These are phyloP conservation scores for Lateolabrax maculatus DNA, from an alignment of 2,797 vertebrate genomes.

Conservation along the genomic window DNA sequence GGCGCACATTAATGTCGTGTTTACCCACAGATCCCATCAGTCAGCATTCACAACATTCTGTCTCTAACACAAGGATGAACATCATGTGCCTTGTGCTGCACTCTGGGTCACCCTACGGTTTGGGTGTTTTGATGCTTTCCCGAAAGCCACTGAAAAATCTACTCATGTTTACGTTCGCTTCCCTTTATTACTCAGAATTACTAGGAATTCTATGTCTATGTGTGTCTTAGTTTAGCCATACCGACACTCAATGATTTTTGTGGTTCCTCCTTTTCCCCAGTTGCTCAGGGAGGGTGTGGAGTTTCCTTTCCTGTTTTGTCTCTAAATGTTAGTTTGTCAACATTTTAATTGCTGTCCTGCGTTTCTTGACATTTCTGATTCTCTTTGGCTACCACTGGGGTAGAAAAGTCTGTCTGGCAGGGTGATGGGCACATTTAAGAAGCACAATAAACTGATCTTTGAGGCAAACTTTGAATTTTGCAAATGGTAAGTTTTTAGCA, in stretches of 20 bases:
- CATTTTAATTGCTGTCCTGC: slow-evolving; percentile 54
- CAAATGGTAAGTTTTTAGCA: too few relatives aligned
- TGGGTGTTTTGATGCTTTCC: slow-evolving; percentile 37
- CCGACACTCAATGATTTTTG: slow-evolving; percentile 30
- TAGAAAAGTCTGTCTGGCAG: background rate
- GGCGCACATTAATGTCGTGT: background rate
- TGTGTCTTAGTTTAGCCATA: slow-evolving; percentile 16
- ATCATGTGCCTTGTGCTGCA: background rate
- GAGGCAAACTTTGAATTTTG: background rate
- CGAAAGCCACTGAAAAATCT: background rate
- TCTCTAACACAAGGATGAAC: slow-evolving; percentile 1
- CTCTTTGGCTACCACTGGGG: background rate
- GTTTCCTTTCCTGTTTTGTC: slow-evolving; percentile 69
- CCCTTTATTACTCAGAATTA: background rate
- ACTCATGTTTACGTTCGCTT: slow-evolving; percentile 14
- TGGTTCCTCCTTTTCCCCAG: slow-evolving; percentile 42
- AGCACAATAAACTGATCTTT: background rate
- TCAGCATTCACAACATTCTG: slow-evolving; percentile 14
- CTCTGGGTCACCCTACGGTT: slow-evolving; percentile 13
- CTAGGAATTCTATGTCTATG: background rate
- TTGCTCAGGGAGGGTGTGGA: slow-evolving; percentile 63
- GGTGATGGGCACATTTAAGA: background rate
- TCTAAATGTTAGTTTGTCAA: slow-evolving; percentile 55
- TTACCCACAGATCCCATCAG: slow-evolving; percentile 32
- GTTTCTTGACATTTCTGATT: slow-evolving; percentile 29